Percentiles rank a stretch among this genome's conserved stretches.
Evolutionary conservation across 2,888 invertebrate genomes (phyloP).

Genomic region (Athalia rosae): DNA sequence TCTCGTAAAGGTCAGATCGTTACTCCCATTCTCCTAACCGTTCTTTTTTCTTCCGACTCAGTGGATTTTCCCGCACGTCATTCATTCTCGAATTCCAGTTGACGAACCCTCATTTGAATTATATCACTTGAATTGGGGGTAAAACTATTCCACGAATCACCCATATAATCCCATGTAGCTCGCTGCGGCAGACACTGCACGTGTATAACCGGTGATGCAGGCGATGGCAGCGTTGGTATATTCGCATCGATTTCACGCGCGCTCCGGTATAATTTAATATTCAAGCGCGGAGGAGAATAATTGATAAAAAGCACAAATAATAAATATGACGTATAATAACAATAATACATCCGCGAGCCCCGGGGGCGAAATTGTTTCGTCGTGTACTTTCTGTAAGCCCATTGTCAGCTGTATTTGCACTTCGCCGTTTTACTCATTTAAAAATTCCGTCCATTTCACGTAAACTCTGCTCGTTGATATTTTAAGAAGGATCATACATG

Average conservation of each 20-base stretch:
- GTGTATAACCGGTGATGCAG: not conserved
- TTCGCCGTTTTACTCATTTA: not conserved
- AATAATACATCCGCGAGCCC: not conserved
- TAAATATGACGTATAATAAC: not conserved
- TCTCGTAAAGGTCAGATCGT: constrained; percentile 77
- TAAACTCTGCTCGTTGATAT: not conserved
- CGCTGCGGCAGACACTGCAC: not conserved
- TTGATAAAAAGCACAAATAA: not conserved
- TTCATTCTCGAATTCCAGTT: not conserved
- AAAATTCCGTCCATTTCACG: not conserved
- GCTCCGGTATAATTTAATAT: not conserved
- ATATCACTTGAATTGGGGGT: not conserved
- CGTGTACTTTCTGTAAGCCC: not conserved
- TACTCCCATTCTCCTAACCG: not conserved
- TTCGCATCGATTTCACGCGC: constrained; percentile 18
- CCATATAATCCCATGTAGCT: not conserved
- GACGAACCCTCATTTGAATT: not conserved
- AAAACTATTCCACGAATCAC: not conserved
- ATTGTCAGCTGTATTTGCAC: not conserved
- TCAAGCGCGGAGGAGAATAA: not conserved
- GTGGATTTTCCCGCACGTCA: not conserved
- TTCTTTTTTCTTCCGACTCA: constrained; percentile 7
- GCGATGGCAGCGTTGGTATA: not conserved
- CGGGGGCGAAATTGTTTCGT: constrained; percentile 3
- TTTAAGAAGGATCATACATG: not conserved